Evolutionary conservation across 2,888 invertebrate genomes (phyloP).

Genomic region (Imbricaverruca yamaguchii): DNA sequence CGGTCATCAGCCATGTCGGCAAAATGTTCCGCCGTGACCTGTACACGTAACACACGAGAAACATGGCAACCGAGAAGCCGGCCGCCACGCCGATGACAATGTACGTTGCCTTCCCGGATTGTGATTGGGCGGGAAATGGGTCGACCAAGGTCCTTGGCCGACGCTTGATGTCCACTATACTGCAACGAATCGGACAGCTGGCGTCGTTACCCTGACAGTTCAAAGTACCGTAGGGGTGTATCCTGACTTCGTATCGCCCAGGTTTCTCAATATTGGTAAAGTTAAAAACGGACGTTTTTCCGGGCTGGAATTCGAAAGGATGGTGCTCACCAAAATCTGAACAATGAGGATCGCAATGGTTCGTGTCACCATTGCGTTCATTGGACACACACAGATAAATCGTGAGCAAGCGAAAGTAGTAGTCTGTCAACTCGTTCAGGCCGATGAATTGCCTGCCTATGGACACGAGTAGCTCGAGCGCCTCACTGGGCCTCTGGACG

Average conservation of each 20-base stretch:
- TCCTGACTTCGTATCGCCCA: not conserved
- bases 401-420: no score
- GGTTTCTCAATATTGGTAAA: not conserved
- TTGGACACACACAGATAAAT: no score
- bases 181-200: not conserved
- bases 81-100: not conserved
- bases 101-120: not conserved
- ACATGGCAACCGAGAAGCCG: not conserved
- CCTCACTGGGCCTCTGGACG: not conserved
- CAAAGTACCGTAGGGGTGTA: not conserved
- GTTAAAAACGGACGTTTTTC: no score
- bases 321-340: no score
- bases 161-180: not conserved
- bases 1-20: not conserved
- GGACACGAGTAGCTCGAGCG: no score
- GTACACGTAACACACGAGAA: not conserved
- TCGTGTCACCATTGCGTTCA: no score
- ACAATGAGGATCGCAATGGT: no score
- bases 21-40: not conserved
- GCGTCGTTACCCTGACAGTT: not conserved
- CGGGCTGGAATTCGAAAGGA: no score
- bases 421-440: no score
- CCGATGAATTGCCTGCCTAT: no score
- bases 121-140: not conserved
- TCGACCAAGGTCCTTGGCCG: not conserved